Conservation (phyloP, 2,888 invertebrate genomes). For the Platerodrilus igneus region DNA sequence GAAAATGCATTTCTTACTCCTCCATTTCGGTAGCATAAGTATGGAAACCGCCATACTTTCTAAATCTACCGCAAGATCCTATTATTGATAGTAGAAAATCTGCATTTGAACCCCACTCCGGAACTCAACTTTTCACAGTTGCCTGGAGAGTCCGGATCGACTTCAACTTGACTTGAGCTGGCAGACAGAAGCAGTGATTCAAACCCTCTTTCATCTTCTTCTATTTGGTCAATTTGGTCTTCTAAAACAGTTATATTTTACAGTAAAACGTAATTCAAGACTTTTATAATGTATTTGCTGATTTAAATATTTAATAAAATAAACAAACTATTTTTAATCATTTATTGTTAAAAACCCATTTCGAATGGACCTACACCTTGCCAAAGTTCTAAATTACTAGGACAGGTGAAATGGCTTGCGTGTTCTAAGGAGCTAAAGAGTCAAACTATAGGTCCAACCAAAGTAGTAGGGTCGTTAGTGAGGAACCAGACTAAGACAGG, state of each 20-base stretch:
- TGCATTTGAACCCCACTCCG: slow-evolving; percentile 76
- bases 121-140: slow-evolving; percentile 53
- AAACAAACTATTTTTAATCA: too few species aligned
- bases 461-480: too few species aligned
- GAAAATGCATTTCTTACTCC: slow-evolving; percentile 47
- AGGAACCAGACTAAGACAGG: too few species aligned
- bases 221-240: slow-evolving; percentile 48
- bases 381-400: too few species aligned
- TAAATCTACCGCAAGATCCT: slow-evolving; percentile 78
- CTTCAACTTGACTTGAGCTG: slow-evolving; percentile 45
- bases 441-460: too few species aligned
- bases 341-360: slow-evolving; percentile 9
- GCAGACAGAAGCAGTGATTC: slow-evolving; percentile 46
- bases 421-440: too few species aligned
- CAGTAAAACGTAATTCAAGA: too few species aligned
- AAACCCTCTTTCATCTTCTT: slow-evolving; percentile 45
- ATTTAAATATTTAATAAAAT: too few species aligned
- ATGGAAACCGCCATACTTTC: slow-evolving; percentile 85
- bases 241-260: too few species aligned
- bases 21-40: slow-evolving; percentile 73
- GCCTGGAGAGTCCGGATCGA: slow-evolving; percentile 42
- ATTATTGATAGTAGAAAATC: slow-evolving; percentile 81
- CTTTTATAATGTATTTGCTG: too few species aligned
- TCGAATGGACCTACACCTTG: too few species aligned
- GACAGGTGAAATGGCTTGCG: too few species aligned